These are phyloP conservation scores for Agrochola litura DNA, from an alignment of 2,888 invertebrate species.

Conservation along the genomic window DNA sequence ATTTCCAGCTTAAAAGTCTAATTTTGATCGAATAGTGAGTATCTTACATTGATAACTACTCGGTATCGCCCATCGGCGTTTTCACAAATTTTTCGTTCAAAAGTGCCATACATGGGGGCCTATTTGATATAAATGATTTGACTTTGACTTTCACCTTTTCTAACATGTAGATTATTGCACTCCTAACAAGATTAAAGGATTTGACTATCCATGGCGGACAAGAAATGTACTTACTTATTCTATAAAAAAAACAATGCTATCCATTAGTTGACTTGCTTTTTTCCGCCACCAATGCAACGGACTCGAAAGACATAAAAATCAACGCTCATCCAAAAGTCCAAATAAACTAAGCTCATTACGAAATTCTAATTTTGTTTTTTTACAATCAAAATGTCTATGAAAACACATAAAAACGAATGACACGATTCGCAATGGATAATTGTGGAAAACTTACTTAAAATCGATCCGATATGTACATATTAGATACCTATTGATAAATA, in stretches of 20 bases:
- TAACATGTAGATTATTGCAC: constrained; percentile 30
- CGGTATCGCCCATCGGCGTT: constrained; percentile 25
- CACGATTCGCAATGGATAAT: constrained; percentile 38
- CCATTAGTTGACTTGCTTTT: neutral
- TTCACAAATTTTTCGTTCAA: too few relatives aligned
- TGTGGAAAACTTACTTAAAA: constrained; percentile 18
- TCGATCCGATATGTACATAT: constrained; percentile 14
- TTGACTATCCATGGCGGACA: neutral
- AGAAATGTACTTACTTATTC: constrained; percentile 16
- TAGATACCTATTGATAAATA: neutral
- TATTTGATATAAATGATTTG: too few relatives aligned
- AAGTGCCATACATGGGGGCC: too few relatives aligned
- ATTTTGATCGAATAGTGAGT: constrained; percentile 8
- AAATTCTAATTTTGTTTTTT: constrained; percentile 4
- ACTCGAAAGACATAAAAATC: neutral
- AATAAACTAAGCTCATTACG: neutral
- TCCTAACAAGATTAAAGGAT: constrained; percentile 34
- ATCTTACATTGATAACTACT: neutral
- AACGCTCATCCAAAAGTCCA: too few relatives aligned
- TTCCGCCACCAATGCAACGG: neutral
- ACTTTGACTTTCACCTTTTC: too few relatives aligned
- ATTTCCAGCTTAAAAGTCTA: neutral
- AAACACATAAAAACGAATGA: constrained; percentile 39
- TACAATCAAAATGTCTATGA: constrained; percentile 4
- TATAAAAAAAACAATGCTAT: neutral